Conservation (phyloP, 2,797 vertebrate genomes). For the Pseudochirops cupreus region DNA sequence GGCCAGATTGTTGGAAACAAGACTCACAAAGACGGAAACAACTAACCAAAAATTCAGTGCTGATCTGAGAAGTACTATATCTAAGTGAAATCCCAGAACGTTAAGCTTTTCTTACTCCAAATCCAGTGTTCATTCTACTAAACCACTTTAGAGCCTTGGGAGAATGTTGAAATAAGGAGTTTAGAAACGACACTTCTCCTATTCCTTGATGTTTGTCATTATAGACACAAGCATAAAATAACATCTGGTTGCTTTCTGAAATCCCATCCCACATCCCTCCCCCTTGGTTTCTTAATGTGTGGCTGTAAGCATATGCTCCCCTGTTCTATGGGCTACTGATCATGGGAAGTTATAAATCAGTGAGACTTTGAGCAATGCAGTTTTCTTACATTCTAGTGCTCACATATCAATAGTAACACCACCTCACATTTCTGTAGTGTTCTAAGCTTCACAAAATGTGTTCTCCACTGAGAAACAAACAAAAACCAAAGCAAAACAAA, state of each 20-base stretch:
- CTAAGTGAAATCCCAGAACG: neutral
- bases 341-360: constrained; percentile 8
- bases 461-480: neutral
- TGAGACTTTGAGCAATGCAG: neutral
- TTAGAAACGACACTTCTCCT: neutral
- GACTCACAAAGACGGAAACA: neutral
- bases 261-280: neutral
- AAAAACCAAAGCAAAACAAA: neutral
- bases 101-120: neutral
- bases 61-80: neutral
- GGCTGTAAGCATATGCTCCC: neutral
- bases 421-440: neutral
- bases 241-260: constrained; percentile 4
- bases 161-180: neutral
- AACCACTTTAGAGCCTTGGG: neutral
- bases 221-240: neutral
- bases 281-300: neutral
- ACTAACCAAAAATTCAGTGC: neutral
- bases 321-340: neutral
- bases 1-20: neutral
- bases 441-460: neutral
- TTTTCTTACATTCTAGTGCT: neutral
- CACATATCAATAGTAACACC: neutral
- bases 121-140: constrained; percentile 1
- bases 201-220: constrained; percentile 4